Percentiles rank a stretch among this genome's conserved stretches.
phyloP scores from a whole-genome alignment of 1,140 invertebrate genomes.

The Calephelis virginiensis region DNA sequence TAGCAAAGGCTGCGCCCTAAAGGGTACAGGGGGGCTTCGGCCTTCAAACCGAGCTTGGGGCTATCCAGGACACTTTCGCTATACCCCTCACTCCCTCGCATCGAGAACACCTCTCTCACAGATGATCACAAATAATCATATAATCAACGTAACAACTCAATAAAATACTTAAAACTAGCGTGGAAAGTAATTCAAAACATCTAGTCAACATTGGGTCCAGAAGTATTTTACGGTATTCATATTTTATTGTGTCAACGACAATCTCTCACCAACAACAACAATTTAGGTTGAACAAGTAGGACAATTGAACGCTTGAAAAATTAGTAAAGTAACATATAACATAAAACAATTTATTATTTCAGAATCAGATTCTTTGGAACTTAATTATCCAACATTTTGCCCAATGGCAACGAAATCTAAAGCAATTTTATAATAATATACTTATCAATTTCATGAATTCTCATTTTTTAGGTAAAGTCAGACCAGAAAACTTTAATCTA shows the following conservation, averaged over 20 bases:
- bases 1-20: constrained; percentile 76
- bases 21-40: constrained; percentile 60
- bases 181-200: constrained; percentile 52
- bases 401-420: too few relatives aligned
- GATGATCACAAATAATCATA: constrained; percentile 74
- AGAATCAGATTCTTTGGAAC: neutral
- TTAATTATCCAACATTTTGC: neutral
- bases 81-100: constrained; percentile 76
- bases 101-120: constrained; percentile 79
- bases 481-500: neutral
- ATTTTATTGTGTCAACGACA: constrained; percentile 36
- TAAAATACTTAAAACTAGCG: constrained; percentile 62
- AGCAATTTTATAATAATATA: too few relatives aligned
- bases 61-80: constrained; percentile 72
- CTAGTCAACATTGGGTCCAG: constrained; percentile 29
- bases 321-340: constrained; percentile 26
- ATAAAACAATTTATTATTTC: constrained; percentile 19
- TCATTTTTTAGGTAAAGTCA: too few relatives aligned
- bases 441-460: too few relatives aligned
- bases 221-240: too few relatives aligned
- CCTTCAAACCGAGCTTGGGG: constrained; percentile 68
- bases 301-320: constrained; percentile 36
- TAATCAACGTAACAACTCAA: constrained; percentile 69
- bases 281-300: too few relatives aligned
- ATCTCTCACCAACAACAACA: constrained; percentile 36